Base-by-base conservation (phyloP, 1,140 invertebrate genomes). In the Tetranychus urticae region DNA sequence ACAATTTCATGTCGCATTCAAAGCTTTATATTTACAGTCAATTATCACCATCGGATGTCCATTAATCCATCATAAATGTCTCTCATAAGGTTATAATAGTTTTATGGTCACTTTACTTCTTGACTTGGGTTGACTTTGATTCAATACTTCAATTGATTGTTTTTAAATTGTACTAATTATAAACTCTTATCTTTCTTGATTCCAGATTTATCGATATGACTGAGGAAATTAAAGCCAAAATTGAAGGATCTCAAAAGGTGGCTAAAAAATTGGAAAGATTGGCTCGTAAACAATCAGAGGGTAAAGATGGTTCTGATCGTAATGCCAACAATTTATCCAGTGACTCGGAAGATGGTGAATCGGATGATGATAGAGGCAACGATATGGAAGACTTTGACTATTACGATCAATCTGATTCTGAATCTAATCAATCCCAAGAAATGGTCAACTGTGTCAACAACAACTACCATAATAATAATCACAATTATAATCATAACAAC, bases 231-330 rank as follows among this genome's bases (percentile, higher is more conserved):
- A 87, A 89, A 67, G 86, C 89, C 68, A 90, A 88, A 71, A 73
- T 93, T 1, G 88, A 88, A 73, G 84, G 85, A 12, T 90, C 84
- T 63, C 82, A 88, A 63, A 93, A 93, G 74, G 88, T 93, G 56
- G 88, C 88, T 0, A 85, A 85, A 66, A 92, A 92, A 71, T 72
- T 93, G 54, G 88, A 93, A 69, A 88, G 90, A 72, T 73, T 92
- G 59, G 56, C 62, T n/a, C 60, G 52, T 14, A 64, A 65, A 85
- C 88, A 73, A 84, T 65, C 54, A 31, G 61, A 60, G 56, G 69
- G 60, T 48, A 61, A 62, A 37, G 61, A 66, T 60, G 65, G 62
- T 14, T 57, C 37, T 47, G 60, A 59, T 48, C 56, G 60, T 63
- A 57, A 65, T 61, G 62, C 59, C 58, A 61, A 65, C 48, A 35